phyloP scores from a whole-genome alignment of 2,797 vertebrate species.

The Melanotaenia boesemani region DNA sequence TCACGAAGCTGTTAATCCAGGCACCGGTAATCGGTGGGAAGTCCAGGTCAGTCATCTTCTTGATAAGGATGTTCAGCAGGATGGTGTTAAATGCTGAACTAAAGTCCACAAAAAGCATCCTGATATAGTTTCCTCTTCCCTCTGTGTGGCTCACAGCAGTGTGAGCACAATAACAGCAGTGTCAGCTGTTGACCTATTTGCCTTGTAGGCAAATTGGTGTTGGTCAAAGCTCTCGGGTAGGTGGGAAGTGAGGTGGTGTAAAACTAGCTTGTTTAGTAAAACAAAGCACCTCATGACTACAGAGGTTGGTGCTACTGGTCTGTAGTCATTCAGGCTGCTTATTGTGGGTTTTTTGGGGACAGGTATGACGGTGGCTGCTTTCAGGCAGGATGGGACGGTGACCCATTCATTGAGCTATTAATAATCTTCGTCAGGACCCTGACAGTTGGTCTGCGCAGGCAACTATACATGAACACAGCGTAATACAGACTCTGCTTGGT shows the following conservation, averaged over 20 bases:
- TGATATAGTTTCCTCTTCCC: not conserved
- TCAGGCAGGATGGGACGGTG: no score
- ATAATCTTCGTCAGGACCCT: not conserved
- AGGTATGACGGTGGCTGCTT: no score
- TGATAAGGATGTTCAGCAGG: not conserved
- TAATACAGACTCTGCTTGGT: conserved; percentile 12
- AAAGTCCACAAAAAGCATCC: no score
- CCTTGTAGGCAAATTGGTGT: not conserved
- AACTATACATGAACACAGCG: conserved; percentile 17
- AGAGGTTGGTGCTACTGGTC: not conserved
- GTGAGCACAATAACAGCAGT: no score
- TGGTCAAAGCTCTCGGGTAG: not conserved
- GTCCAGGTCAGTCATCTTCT: not conserved
- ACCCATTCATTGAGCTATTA: not conserved
- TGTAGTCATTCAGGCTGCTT: no score
- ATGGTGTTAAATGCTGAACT: not conserved
- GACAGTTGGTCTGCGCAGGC: not conserved
- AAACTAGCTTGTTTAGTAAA: no score
- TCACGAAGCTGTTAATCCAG: not conserved
- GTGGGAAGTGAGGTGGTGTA: not conserved
- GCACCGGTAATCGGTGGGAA: not conserved
- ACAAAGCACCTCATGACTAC: no score
- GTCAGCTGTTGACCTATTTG: not conserved
- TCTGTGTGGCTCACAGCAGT: not conserved
- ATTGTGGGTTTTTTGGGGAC: no score